Percentiles rank a stretch among this genome's conserved stretches.
These are phyloP conservation scores for Lysandra bellargus DNA, from an alignment of 2,888 invertebrate genomes.

Conservation along the genomic window DNA sequence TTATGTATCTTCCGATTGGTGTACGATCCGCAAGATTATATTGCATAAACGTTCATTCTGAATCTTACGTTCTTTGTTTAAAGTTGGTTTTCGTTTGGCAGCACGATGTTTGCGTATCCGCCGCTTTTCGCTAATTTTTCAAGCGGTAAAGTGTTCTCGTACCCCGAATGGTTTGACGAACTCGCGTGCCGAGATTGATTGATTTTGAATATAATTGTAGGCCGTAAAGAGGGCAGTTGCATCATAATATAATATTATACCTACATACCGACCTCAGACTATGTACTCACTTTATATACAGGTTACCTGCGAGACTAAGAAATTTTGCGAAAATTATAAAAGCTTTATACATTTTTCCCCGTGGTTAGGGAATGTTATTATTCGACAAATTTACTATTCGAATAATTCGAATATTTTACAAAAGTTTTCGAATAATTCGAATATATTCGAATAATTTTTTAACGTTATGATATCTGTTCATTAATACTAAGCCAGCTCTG, in stretches of 20 bases:
- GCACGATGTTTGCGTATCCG: conserved; percentile 45
- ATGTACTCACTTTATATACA: background rate
- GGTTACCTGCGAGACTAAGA: background rate
- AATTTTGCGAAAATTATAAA: background rate
- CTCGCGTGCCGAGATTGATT: conserved; percentile 36
- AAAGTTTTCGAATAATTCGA: too few species aligned
- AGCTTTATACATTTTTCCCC: too few species aligned
- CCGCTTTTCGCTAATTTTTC: conserved; percentile 55
- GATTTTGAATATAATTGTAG: conserved; percentile 13
- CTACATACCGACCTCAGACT: background rate
- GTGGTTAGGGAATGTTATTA: too few species aligned
- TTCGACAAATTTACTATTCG: too few species aligned
- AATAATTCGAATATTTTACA: too few species aligned
- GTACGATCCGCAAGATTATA: conserved; percentile 58
- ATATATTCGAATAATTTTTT: too few species aligned
- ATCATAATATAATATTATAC: background rate
- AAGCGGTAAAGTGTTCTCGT: conserved; percentile 46
- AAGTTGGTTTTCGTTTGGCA: conserved; percentile 35
- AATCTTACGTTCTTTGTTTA: conserved; percentile 33
- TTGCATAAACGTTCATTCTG: conserved; percentile 30
- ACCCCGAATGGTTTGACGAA: conserved; percentile 38
- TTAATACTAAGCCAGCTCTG: too few species aligned
- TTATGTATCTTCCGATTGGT: conserved; percentile 72
- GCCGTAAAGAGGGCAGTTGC: background rate
- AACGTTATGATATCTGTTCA: too few species aligned